Base-by-base conservation (phyloP, 1,140 invertebrate genomes). In the Drosophila arawakana region DNA sequence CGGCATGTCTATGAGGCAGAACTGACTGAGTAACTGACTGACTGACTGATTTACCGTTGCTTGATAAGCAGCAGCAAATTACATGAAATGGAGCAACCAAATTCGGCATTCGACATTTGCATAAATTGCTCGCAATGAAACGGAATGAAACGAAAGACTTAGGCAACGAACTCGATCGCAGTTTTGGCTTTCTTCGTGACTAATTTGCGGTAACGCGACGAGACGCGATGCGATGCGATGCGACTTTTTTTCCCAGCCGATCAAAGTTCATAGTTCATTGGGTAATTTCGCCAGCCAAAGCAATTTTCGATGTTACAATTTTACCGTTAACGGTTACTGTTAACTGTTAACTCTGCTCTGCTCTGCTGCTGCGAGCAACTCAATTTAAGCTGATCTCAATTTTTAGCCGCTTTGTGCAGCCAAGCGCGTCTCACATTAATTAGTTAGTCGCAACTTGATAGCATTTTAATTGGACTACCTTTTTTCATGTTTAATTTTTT, bases 251-350 rank as follows among this genome's bases (percentile, higher is more conserved):
- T 88, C 84, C 82, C 71, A 80, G 73, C 18, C 25, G 76, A 67
- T 81, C 70, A 70, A 54, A 71, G 85, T 70, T 66, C 83, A 77
- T 65, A 81, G 82, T 83, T 86, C 84, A 86, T 73, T 76, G 72
- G 68, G 25, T 30, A 67, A 79, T 76, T 76, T 76, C 69, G 60
- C 62, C 76, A 68, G 79, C 55, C 73, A 86, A 72, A 82, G 76
- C 76, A 88, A 84, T 88, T 84, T 78, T 47, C 65, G 65, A 66
- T 89, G 83, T 78, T 88, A 80, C 83, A 83, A 89, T 88, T 89
- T 80, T 30, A 30, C 25, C 25, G 54, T 34, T n/a, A 11, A 13
- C n/a, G 4, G 39, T 41, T 30, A 30, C 10, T 6, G 6, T 15
- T 46, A 8, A 15, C 77, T 74, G 9, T 46, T 59, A 7, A 13